Conservation (phyloP, 2,888 invertebrate genomes). For the Stenodema calcarata region DNA sequence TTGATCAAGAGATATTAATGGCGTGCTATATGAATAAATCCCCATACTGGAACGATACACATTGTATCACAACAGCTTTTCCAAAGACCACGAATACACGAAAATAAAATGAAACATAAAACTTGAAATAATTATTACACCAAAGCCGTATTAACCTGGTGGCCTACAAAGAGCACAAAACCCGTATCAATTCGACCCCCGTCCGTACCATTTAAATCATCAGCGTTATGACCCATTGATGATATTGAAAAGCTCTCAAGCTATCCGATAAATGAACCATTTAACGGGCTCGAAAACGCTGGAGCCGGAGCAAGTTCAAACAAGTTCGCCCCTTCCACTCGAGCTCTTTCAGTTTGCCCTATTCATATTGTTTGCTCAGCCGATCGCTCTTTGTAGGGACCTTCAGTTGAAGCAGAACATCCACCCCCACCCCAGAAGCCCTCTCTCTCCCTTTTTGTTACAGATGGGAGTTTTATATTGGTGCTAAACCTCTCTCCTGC, state of each 20-base stretch:
- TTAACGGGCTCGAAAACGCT: conserved; percentile 10
- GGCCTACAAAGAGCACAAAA: background rate
- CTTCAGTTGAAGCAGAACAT: conserved; percentile 14
- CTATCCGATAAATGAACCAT: conserved; percentile 37
- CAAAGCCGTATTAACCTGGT: background rate
- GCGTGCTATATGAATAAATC: no score
- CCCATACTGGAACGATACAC: no score
- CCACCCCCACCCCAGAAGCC: background rate
- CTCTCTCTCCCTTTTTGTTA: background rate
- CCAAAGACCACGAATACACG: no score
- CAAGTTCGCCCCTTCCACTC: conserved; percentile 17
- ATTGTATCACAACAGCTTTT: no score
- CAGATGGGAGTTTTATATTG: conserved; percentile 35
- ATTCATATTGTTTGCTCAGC: conserved; percentile 35
- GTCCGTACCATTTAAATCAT: background rate
- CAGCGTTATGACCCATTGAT: conserved; percentile 3
- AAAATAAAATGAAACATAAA: no score
- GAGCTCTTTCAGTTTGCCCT: conserved; percentile 30
- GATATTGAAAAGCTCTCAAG: conserved; percentile 20
- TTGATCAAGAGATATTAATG: no score
- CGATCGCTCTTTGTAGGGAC: conserved; percentile 34
- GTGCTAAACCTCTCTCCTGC: background rate
- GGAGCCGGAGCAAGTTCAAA: conserved; percentile 20
- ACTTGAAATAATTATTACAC: no score
- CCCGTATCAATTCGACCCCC: background rate